phyloP scores from a whole-genome alignment of 2,113 vertebrate genomes.

The Phrynosoma blainvillii region DNA sequence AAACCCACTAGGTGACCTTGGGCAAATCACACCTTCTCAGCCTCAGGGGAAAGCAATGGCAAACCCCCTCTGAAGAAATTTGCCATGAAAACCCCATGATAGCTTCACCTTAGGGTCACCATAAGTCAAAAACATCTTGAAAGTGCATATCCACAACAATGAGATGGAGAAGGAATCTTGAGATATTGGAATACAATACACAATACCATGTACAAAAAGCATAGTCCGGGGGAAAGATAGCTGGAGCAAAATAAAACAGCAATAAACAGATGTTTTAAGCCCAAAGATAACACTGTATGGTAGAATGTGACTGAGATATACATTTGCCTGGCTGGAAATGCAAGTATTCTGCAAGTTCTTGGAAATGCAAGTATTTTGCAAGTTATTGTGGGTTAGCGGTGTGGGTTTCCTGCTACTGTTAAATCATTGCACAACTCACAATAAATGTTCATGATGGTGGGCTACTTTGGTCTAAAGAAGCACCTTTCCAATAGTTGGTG shows the following conservation, averaged over 20 bases:
- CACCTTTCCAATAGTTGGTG: not conserved
- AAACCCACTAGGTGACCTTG: too few species aligned
- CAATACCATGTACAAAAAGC: not conserved
- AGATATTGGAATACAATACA: not conserved
- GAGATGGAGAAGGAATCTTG: not conserved
- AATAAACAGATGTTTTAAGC: not conserved
- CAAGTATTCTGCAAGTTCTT: not conserved
- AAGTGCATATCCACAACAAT: too few species aligned
- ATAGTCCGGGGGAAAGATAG: not conserved
- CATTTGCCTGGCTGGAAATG: not conserved
- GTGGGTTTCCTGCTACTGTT: not conserved
- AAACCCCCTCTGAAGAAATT: too few species aligned
- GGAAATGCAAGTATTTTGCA: not conserved
- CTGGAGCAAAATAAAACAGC: not conserved
- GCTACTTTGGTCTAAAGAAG: not conserved
- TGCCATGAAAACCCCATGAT: too few species aligned
- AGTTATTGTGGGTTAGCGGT: not conserved
- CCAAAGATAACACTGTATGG: not conserved
- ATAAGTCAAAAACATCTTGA: too few species aligned
- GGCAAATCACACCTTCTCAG: too few species aligned
- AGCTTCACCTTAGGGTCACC: too few species aligned
- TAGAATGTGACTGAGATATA: not conserved
- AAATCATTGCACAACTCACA: not conserved
- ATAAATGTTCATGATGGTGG: conserved; percentile 10
- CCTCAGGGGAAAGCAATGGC: too few species aligned